Base-by-base conservation (phyloP, 2,888 invertebrate genomes). In the Eristalinus aeneus region DNA sequence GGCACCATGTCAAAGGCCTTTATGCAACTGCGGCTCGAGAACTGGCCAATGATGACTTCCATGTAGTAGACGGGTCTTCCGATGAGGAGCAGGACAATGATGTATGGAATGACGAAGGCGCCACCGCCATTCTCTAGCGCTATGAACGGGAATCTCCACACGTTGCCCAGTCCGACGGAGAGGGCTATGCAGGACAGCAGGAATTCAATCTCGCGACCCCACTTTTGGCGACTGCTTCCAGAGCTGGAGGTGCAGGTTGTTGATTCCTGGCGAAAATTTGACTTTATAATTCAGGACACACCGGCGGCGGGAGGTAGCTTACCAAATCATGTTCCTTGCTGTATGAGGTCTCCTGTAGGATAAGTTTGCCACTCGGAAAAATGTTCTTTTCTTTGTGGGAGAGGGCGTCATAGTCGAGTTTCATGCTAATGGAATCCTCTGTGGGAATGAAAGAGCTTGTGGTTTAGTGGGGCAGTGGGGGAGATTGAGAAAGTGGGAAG, bases 21-120 rank as follows among this genome's bases (percentile, higher is more conserved):
- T 12, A 95, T 94, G 75, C 95, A 95, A 0, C 96, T 96, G 77
- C 94, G 93, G 87, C 95, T 95, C 10, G 94, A 94, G 90, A 96
- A 96, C 91, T 96, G 96, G 6, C 96, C 96, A 32, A 96, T 91
- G 1, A 95, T 92, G 89, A 95, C 94, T 90, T 96, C 96, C 92
- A 96, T 92, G 89, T 95, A 96, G 89, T 96, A 96, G 63, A 96
- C 92, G 0, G 95, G 95, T 84, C 95, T 93, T 9, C 95, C 95
- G 56, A 96, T 94, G 0, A 96, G 89, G 10, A 95, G 89, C 32
- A 96, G 90, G 0, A 95, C 94, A 36, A 95, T 93, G 22, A 95
- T 90, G 89, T 96, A 96, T 0, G 95, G 95, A 88, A 95, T 94
- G 2, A 95, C 91, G 85, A 95, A 95, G 0, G 95, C 95, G 0